Evolutionary conservation across 2,888 invertebrate species (phyloP).

Genomic region (Pelosia muscerda): DNA sequence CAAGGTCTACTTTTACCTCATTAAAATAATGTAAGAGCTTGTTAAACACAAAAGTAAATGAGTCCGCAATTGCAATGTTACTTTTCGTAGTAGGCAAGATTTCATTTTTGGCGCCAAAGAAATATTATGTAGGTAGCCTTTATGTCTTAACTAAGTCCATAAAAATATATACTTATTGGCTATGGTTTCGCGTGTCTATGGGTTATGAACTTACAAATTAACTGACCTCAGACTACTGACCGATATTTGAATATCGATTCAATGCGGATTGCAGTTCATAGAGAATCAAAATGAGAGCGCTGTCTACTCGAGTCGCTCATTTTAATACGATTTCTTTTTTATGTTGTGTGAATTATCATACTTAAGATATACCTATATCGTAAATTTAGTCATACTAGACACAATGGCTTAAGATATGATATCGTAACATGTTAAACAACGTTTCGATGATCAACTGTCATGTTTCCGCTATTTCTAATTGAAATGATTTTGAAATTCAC

Average conservation of each 20-base stretch:
- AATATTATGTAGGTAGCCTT: neutral
- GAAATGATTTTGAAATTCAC: neutral
- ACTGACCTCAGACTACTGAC: conserved; percentile 17
- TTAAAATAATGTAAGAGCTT: conserved; percentile 1
- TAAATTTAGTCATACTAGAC: conserved; percentile 9
- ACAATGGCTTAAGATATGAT: conserved; percentile 7
- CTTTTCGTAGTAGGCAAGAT: neutral
- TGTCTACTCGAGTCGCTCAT: neutral
- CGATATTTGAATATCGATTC: conserved; percentile 17
- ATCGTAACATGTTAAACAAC: neutral
- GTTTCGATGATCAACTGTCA: neutral
- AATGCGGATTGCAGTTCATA: neutral
- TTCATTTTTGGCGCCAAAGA: conserved; percentile 8
- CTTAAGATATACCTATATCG: neutral
- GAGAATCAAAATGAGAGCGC: neutral
- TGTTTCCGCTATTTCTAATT: neutral
- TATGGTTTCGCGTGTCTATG: neutral
- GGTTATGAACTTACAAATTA: neutral
- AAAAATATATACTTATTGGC: neutral
- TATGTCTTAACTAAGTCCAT: neutral
- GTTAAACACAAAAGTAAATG: neutral
- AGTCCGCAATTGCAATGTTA: conserved; percentile 6
- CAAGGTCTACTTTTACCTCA: conserved; percentile 4
- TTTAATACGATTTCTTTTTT: conserved; percentile 10
- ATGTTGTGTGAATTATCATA: conserved; percentile 12